Evolutionary conservation across 2,797 vertebrate genomes (phyloP), one percentile per base, ranked within the genome.

Genomic region (Perodicticus potto): DNA sequence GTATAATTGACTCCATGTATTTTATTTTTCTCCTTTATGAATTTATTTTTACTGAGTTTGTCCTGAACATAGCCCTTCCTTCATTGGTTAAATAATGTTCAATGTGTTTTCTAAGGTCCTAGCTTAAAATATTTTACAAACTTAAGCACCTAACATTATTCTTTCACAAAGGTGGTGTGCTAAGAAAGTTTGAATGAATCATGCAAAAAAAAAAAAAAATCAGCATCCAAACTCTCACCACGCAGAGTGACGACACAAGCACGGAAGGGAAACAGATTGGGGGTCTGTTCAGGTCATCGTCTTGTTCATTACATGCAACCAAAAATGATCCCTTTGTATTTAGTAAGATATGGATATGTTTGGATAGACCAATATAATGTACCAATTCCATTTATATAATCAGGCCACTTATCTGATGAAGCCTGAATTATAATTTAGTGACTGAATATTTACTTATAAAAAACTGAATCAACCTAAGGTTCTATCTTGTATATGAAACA

Each of bases 381-480:
- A 53, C 10, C 2, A 40, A 74, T 65, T 89, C 13, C 40, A 86
- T 73, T 78, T 88, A 29, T 63, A 89, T 32, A 25, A 95, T 57
- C 20, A 74, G 19, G 70, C 25, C 29, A 63, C 2, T 40, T 69
- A 90, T 53, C 65, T 90, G 67, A 93, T 84, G 59, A 93, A 91
- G 20, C 4, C 34, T 53, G 61, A 43, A 82, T 95, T 93, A 53
- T 73, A 92, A 94, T 92, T 97, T 88, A 86, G 14, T n/a, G 80
- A 34, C 25, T 94, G 32, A 86, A 69, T 89, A 95, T 77, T 94
- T 89, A 89, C 59, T 94, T 91, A 72, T 93, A 12, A 89, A 93
- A 94, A 89, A 55, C 5, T 80, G 4, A 91, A 78, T 76, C 27
- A 85, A 78, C 9, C 12, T 80, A 85, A 87, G 11, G 25, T 27